Evolutionary conservation across 64 coral and sea anemone genomes (phyloP).

Genomic region (Pocillopora verrucosa): DNA sequence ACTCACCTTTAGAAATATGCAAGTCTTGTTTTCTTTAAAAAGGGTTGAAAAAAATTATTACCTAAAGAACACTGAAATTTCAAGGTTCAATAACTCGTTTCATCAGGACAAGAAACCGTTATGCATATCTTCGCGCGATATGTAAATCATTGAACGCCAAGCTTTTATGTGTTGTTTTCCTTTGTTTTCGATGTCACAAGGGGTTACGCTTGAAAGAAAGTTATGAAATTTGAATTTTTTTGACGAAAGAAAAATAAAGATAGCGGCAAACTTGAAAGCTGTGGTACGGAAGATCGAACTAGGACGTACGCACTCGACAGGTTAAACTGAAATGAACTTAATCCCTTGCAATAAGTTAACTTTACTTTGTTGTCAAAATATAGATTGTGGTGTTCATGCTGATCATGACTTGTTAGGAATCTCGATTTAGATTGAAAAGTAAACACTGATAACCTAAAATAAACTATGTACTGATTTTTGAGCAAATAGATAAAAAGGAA

Average conservation of each 20-base stretch:
- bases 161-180: neutral
- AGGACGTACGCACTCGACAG: neutral
- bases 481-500: neutral
- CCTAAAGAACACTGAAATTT: neutral
- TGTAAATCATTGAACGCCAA: neutral
- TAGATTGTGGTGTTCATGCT: neutral
- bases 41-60: neutral
- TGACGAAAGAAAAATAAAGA: neutral
- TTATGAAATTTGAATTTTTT: conserved; percentile 24
- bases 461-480: neutral
- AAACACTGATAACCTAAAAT: neutral
- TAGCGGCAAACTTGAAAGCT: neutral
- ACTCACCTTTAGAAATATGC: neutral
- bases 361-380: neutral
- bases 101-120: conserved; percentile 2
- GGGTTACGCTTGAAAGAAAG: neutral
- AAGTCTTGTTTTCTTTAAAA: neutral
- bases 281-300: neutral
- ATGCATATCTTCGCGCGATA: neutral
- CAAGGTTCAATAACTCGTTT: neutral
- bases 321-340: neutral
- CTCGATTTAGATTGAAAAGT: neutral
- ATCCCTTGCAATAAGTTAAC: neutral
- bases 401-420: neutral
- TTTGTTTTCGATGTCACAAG: conserved; percentile 3